Base-by-base conservation (phyloP, 2,113 vertebrate species). In the Strigops habroptila region DNA sequence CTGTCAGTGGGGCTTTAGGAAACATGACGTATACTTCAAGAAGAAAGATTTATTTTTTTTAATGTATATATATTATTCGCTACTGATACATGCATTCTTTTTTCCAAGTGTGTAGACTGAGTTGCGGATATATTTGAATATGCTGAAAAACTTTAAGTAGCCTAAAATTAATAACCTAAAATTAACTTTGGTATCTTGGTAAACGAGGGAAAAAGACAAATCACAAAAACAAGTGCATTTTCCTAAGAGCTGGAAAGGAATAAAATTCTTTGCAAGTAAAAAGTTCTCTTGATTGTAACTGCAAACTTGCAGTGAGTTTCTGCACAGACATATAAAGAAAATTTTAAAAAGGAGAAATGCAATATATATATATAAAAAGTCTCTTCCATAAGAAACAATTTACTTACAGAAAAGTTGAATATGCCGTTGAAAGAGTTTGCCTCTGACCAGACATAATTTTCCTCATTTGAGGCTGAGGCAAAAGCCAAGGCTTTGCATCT, bases 121-220 rank as follows among this genome's bases (percentile, higher is more conserved):
- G 23, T 76, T 79, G 46, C 16, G 77, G 85, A 35, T 48, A 11
- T 25, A 41, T 57, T 76, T 88, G 8, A 67, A 71, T 87, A 62
- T 28, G 9, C 27, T 84, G 24, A 68, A 82, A 91, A 89, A 39
- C 7, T 8, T 33, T 25, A 43, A 27, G 37, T 25, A 74, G 5
- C 5, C 30, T 52, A 13, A 84, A 62, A 43, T 87, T 69, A 60
- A 63, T 59, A 68, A n/a, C 8, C 14, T 65, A 18, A 77, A 75
- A 73, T 73, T 24, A 92, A 76, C 16, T 79, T 52, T 57, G 33
- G 6, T 89, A 80, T 76, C 17, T 82, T 24, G 41, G 52, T 48
- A 69, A 80, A 71, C 0, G 0, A 5, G 3, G 14, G 8, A 2
- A 8, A 23, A 39, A 78, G 64, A 18, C 10, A 71, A 48, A 25